phyloP scores from a whole-genome alignment of 2,888 invertebrate species.

The Nemapogon koenigi region DNA sequence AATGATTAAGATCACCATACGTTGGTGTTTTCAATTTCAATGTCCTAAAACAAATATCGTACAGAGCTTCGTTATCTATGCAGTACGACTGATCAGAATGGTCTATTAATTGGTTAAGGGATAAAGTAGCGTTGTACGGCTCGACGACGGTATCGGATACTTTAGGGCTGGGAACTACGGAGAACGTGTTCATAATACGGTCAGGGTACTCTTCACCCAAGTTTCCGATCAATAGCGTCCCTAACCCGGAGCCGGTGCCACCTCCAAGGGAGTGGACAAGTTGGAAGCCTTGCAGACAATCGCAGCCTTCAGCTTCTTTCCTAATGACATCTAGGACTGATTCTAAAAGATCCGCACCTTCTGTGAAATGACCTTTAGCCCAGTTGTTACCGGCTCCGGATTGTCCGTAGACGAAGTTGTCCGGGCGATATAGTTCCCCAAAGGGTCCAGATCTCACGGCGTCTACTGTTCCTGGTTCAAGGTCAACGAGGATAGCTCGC shows the following conservation, averaged over 20 bases:
- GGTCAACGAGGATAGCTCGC: constrained; percentile 43
- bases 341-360: constrained; percentile 87
- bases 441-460: constrained; percentile 85
- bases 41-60: constrained; percentile 82
- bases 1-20: constrained; percentile 82
- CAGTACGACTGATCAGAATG: constrained; percentile 73
- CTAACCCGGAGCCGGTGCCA: constrained; percentile 56
- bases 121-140: constrained; percentile 86
- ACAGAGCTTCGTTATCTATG: constrained; percentile 74
- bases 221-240: constrained; percentile 78
- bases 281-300: constrained; percentile 89
- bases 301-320: constrained; percentile 88
- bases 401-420: constrained; percentile 84
- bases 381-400: constrained; percentile 56
- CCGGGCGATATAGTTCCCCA: constrained; percentile 85
- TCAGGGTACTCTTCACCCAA: constrained; percentile 92
- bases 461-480: constrained; percentile 72
- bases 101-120: constrained; percentile 84
- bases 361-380: constrained; percentile 84
- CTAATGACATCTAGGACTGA: constrained; percentile 81
- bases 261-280: constrained; percentile 74
- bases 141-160: constrained; percentile 70
- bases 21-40: constrained; percentile 77
- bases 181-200: constrained; percentile 81
- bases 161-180: constrained; percentile 82